Conservation (phyloP, 30 jellyfish, hydroid and myxozoan species). For the Cassiopea andromeda region DNA sequence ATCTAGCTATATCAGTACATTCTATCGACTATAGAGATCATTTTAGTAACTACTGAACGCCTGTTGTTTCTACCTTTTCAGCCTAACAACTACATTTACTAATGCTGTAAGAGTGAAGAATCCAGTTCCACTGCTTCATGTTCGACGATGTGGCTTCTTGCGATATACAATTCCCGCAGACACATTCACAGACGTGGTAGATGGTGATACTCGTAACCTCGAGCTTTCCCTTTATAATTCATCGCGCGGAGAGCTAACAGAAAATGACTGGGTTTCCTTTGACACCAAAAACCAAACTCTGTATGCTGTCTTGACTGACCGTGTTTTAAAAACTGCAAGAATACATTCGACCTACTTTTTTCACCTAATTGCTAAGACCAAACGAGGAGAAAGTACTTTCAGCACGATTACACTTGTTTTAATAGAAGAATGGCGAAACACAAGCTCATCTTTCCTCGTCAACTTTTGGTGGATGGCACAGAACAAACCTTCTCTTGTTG, state of each 20-base stretch:
- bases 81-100: not conserved
- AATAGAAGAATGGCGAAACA: slow-evolving; percentile 29
- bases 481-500: slow-evolving; percentile 16
- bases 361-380: slow-evolving; percentile 45
- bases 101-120: slow-evolving; percentile 12
- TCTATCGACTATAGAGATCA: no score
- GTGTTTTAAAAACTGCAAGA: not conserved
- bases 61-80: not conserved
- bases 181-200: slow-evolving; percentile 80
- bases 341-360: slow-evolving; percentile 1
- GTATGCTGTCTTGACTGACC: slow-evolving; percentile 33
- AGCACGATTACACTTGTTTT: slow-evolving; percentile 23
- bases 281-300: slow-evolving; percentile 32
- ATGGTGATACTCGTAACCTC: slow-evolving; percentile 90
- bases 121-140: slow-evolving; percentile 59
- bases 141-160: slow-evolving; percentile 73
- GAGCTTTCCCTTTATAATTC: slow-evolving; percentile 55
- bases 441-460: slow-evolving; percentile 25
- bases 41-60: not conserved
- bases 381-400: slow-evolving; percentile 47
- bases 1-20: no score
- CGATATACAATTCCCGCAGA: slow-evolving; percentile 80
- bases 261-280: slow-evolving; percentile 46
- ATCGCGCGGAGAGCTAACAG: slow-evolving; percentile 26
- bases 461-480: slow-evolving; percentile 26